Evolutionary conservation across 1,140 invertebrate genomes (phyloP).

Genomic region (Ceratina calcarata): DNA sequence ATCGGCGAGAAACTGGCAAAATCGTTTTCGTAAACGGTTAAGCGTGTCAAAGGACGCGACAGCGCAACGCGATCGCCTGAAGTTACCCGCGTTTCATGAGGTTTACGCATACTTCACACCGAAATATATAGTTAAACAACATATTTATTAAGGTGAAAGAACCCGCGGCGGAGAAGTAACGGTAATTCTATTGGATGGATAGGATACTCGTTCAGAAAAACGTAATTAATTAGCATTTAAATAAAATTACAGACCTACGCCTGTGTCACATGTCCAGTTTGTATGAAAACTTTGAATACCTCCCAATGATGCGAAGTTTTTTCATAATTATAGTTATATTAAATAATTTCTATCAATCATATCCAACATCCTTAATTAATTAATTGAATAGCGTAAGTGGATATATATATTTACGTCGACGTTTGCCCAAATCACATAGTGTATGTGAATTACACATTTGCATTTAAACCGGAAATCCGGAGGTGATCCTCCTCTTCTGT

Average conservation of each 20-base stretch:
- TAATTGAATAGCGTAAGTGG: too few relatives aligned
- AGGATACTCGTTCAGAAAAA: background rate
- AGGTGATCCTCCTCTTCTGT: constrained; percentile 26
- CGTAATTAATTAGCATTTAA: too few relatives aligned
- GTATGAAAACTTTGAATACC: too few relatives aligned
- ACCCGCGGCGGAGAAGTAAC: constrained; percentile 5
- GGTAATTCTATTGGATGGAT: constrained; percentile 35
- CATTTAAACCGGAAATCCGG: constrained; percentile 39
- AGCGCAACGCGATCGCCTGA: constrained; percentile 62
- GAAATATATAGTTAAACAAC: constrained; percentile 27
- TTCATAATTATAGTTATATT: too few relatives aligned
- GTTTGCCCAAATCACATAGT: background rate
- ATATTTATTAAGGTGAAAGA: constrained; percentile 17
- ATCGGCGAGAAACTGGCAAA: constrained; percentile 58
- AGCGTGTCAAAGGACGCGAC: constrained; percentile 77
- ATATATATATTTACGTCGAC: background rate
- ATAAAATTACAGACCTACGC: too few relatives aligned
- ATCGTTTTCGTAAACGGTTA: constrained; percentile 69
- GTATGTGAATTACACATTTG: too few relatives aligned
- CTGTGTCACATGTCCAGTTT: too few relatives aligned
- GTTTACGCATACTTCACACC: constrained; percentile 13
- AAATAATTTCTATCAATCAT: too few relatives aligned
- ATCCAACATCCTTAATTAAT: too few relatives aligned
- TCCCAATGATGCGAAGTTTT: too few relatives aligned
- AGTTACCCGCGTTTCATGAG: constrained; percentile 41